These are phyloP conservation scores for Phrynosoma platyrhinos DNA, from an alignment of 2,113 vertebrate genomes.

Conservation along the genomic window DNA sequence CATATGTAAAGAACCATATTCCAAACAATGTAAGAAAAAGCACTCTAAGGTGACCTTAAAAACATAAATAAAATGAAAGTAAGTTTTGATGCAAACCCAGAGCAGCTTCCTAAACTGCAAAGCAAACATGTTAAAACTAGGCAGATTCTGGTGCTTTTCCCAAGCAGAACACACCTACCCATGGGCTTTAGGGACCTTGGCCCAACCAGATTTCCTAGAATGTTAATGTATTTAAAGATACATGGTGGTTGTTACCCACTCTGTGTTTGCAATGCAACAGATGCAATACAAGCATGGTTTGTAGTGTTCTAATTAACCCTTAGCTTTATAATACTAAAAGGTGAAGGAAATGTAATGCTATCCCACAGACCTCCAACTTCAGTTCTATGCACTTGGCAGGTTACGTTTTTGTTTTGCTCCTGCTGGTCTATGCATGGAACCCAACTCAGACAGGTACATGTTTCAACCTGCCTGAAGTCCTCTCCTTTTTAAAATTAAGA, in stretches of 20 bases:
- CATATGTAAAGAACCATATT: background rate
- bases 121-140: background rate
- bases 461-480: slow-evolving; percentile 60
- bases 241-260: background rate
- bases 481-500: slow-evolving; percentile 42
- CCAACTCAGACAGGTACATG: slow-evolving; percentile 28
- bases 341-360: background rate
- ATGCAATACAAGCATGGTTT: no score
- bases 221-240: background rate
- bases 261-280: background rate
- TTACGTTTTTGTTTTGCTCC: slow-evolving; percentile 48
- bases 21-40: background rate
- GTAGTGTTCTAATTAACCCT: background rate
- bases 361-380: slow-evolving; percentile 16
- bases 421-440: slow-evolving; percentile 45
- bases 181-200: background rate
- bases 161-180: no score
- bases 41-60: background rate
- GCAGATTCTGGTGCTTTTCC: background rate
- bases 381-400: slow-evolving; percentile 40
- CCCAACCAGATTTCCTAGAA: background rate
- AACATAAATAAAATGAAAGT: background rate
- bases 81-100: background rate
- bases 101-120: no score
- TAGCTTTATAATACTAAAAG: background rate